phyloP scores from a whole-genome alignment of 2,113 vertebrate species.

The Oryzias woworae region DNA sequence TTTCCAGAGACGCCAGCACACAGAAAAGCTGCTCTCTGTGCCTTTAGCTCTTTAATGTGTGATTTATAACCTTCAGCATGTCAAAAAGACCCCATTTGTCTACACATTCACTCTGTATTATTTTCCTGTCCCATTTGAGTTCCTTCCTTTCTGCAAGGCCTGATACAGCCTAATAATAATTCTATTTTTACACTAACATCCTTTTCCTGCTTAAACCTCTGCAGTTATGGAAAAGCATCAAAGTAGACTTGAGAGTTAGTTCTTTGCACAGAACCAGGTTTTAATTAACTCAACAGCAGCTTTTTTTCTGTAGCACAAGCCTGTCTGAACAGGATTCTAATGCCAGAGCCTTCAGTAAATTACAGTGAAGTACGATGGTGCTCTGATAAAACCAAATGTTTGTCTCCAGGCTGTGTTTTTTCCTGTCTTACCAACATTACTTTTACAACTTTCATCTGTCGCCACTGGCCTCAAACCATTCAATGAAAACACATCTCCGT shows the following conservation, averaged over 20 bases:
- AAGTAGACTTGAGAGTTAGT: constrained; percentile 21
- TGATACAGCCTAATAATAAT: constrained; percentile 63
- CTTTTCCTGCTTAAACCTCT: constrained; percentile 65
- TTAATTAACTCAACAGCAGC: constrained; percentile 58
- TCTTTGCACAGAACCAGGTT: constrained; percentile 23
- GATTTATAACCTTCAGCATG: constrained; percentile 25
- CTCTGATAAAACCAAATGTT: constrained; percentile 66
- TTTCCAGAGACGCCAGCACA: constrained; percentile 10
- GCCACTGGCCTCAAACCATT: constrained; percentile 19
- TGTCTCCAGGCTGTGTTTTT: constrained; percentile 65
- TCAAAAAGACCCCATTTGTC: constrained; percentile 50
- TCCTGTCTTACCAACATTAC: constrained; percentile 53
- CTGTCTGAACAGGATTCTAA: constrained; percentile 69
- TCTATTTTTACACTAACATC: constrained; percentile 57
- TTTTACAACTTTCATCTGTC: constrained; percentile 50
- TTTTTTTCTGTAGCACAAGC: constrained; percentile 55
- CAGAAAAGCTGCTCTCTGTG: constrained; percentile 1
- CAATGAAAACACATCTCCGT: constrained; percentile 23
- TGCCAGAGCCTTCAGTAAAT: constrained; percentile 60
- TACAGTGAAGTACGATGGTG: constrained; percentile 61
- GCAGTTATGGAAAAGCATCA: constrained; percentile 22
- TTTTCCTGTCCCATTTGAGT: constrained; percentile 45
- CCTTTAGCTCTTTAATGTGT: constrained; percentile 25
- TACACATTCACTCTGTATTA: constrained; percentile 51
- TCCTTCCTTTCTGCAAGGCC: constrained; percentile 69